A percentile compares a stretch with the other conserved stretches of the same genome.
phyloP scores from a whole-genome alignment of 2,888 invertebrate genomes.

The Xylocampa areola region DNA sequence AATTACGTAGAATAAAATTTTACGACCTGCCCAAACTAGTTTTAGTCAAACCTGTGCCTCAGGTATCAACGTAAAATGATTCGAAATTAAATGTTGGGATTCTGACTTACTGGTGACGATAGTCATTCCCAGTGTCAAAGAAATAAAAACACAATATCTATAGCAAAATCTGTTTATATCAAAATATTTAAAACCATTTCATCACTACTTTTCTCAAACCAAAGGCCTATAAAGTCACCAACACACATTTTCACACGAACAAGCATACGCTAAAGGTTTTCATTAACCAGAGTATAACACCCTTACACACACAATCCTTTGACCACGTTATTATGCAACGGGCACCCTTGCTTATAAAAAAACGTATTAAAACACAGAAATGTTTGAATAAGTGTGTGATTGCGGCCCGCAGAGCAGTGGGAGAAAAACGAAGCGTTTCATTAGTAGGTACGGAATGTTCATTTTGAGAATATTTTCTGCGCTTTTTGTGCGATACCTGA shows the following conservation, averaged over 20 bases:
- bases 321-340: constrained; percentile 76
- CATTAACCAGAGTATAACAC: constrained; percentile 53
- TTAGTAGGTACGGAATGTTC: constrained; percentile 54
- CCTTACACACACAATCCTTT: constrained; percentile 64
- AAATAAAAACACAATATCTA: too few species aligned
- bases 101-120: too few species aligned
- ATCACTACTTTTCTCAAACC: constrained; percentile 9
- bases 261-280: constrained; percentile 55
- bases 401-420: constrained; percentile 68
- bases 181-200: not conserved
- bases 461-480: constrained; percentile 38
- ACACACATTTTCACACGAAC: constrained; percentile 17
- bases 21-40: too few species aligned
- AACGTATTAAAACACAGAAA: constrained; percentile 72
- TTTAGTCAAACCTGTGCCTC: too few species aligned
- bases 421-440: constrained; percentile 51
- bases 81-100: too few species aligned
- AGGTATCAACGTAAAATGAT: too few species aligned
- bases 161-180: too few species aligned
- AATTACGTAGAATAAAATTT: too few species aligned
- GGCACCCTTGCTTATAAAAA: constrained; percentile 79
- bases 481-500: constrained; percentile 51
- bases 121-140: too few species aligned
- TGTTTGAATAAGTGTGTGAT: constrained; percentile 89
- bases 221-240: constrained; percentile 17